phyloP scores from a whole-genome alignment of 2,888 invertebrate genomes.

The Monochamus alternatus region DNA sequence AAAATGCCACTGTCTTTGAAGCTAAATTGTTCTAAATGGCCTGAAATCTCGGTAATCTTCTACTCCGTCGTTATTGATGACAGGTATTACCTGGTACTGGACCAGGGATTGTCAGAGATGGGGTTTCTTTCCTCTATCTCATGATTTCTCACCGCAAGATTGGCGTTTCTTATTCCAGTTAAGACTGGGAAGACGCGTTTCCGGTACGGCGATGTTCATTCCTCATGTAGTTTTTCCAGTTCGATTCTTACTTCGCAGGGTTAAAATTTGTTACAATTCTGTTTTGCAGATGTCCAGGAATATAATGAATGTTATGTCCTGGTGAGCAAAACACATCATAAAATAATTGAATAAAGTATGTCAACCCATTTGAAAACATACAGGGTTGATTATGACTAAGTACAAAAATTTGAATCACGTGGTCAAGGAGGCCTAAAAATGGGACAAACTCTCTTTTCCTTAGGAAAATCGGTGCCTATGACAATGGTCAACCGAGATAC shows the following conservation, averaged over 20 bases:
- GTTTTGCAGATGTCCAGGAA: too few species aligned
- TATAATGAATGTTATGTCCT: too few species aligned
- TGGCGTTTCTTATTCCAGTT: slow-evolving; percentile 8
- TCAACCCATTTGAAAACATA: too few species aligned
- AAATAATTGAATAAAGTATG: too few species aligned
- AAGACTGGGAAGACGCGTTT: not conserved
- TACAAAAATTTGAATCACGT: too few species aligned
- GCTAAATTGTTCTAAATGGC: slow-evolving; percentile 52
- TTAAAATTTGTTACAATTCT: too few species aligned
- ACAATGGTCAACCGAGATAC: too few species aligned
- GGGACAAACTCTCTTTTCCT: too few species aligned
- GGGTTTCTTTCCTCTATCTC: slow-evolving; percentile 23
- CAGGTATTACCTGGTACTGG: slow-evolving; percentile 50
- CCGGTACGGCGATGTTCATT: not conserved
- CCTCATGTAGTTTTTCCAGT: slow-evolving; percentile 8
- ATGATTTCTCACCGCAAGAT: slow-evolving; percentile 34
- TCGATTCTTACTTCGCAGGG: not conserved
- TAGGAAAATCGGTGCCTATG: too few species aligned
- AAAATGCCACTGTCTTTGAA: slow-evolving; percentile 34
- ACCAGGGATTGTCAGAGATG: slow-evolving; percentile 42
- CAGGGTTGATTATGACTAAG: too few species aligned
- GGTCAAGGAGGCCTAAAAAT: too few species aligned
- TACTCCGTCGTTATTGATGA: slow-evolving; percentile 51
- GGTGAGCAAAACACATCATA: too few species aligned
- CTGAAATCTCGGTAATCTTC: slow-evolving; percentile 50